Conservation (phyloP, 2,797 vertebrate genomes). For the Picus viridis region DNA sequence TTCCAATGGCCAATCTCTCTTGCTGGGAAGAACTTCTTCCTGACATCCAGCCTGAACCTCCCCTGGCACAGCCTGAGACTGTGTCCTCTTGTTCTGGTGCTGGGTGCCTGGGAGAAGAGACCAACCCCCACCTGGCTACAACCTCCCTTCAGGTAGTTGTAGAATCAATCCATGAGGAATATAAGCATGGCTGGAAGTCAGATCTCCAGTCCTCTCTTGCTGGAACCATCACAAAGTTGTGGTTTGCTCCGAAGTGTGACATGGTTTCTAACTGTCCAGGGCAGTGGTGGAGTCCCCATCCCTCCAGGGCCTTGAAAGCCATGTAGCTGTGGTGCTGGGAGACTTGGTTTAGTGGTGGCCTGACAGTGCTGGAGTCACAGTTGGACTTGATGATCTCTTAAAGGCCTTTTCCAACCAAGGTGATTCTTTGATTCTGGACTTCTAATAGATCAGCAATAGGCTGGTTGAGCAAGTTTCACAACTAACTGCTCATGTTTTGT, state of each 20-base stretch:
- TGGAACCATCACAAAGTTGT: not conserved
- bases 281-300: not conserved
- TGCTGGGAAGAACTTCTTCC: too few relatives aligned
- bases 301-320: not conserved
- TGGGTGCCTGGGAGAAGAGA: too few relatives aligned
- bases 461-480: not conserved
- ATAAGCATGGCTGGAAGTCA: not conserved
- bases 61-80: too few relatives aligned
- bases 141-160: too few relatives aligned
- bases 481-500: accelerated
- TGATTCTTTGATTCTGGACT: not conserved
- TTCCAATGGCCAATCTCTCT: too few relatives aligned
- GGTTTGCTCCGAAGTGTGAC: not conserved
- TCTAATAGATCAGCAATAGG: not conserved
- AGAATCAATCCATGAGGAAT: not conserved
- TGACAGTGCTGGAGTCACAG: not conserved
- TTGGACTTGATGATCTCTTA: not conserved
- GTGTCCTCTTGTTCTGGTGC: too few relatives aligned
- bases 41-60: too few relatives aligned
- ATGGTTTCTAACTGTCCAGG: not conserved
- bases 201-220: not conserved
- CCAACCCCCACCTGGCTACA: too few relatives aligned
- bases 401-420: not conserved
- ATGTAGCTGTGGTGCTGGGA: not conserved
- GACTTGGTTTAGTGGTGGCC: not conserved